Evolutionary conservation across 2,888 invertebrate species (phyloP), one percentile per base, ranked within the genome.

Genomic region (Acleris cristana): DNA sequence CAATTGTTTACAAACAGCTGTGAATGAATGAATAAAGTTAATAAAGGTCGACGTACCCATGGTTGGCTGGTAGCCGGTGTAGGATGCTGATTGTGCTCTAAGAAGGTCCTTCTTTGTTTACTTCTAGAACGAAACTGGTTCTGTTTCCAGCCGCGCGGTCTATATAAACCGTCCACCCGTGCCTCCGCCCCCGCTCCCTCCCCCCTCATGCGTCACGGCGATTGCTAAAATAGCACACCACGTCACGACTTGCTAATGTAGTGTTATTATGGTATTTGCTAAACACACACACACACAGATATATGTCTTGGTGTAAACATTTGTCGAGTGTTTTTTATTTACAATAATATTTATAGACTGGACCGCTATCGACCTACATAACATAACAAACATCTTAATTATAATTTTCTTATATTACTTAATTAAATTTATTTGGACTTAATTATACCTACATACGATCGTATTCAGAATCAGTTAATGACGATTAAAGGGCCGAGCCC

Each of bases 111-210:
- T 77, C 72, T 86, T 84, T 88, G 86, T 87, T 88, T 89, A 86
- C 86, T 80, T 86, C 83, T 80, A 72, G 80, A 89, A 80, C 73
- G 74, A 82, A 89, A 92, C 92, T 92, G 90, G 84, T 84, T 83
- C 71, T 60, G 45, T 70, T 69, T 76, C 84, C 77, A 84, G 82
- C 69, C 74, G 82, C 79, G 82, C 86, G 84, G 75, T 71, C 81
- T 86, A 90, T 92, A 89, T 92, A 91, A 87, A 86, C 84, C 79
- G 72, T 76, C 71, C 73, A 76, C 75, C 82, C 76, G 74, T 73
- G 74, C 64, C 72, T 73, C 72, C 72, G 70, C 73, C 52, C 72
- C 69, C 70, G 69, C 62, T 62, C 59, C 69, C 71, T 63, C 72
- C 45, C 70, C 70, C 73, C 73, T 71, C 74, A 72, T 84, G 82